These are phyloP conservation scores for Aproaerema taeniolella DNA, from an alignment of 2,888 invertebrate genomes.

Conservation along the genomic window DNA sequence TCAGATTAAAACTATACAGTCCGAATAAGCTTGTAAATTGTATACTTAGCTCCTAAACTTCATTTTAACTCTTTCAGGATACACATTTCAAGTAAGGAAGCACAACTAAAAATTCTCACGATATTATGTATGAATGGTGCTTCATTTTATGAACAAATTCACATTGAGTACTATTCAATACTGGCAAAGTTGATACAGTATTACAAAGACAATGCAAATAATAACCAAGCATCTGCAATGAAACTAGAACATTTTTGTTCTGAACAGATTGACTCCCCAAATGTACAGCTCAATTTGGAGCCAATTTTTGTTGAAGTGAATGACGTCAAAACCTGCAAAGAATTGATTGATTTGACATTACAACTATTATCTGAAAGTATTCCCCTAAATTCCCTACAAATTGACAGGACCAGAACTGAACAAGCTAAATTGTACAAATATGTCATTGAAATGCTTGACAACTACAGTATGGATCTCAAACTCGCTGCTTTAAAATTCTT, in stretches of 20 bases:
- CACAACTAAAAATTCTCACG: conserved; percentile 74
- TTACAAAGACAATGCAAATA: conserved; percentile 40
- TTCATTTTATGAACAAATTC: conserved; percentile 64
- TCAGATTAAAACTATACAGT: too few species aligned
- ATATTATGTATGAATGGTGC: conserved; percentile 70
- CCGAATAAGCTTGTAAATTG: too few species aligned
- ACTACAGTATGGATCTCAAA: conserved; percentile 57
- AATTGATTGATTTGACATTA: conserved; percentile 47
- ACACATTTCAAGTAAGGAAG: conserved; percentile 69
- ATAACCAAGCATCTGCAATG: conserved; percentile 23
- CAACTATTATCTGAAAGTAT: conserved; percentile 56
- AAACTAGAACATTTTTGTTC: conserved; percentile 64
- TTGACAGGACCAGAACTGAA: conserved; percentile 31
- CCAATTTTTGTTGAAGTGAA: conserved; percentile 56
- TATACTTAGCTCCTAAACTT: too few species aligned
- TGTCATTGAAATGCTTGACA: conserved; percentile 46
- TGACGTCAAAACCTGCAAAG: conserved; percentile 47
- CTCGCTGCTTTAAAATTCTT: conserved; percentile 50
- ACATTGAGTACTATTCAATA: conserved; percentile 64
- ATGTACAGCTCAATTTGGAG: conserved; percentile 54
- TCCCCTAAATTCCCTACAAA: conserved; percentile 43
- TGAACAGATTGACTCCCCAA: conserved; percentile 47
- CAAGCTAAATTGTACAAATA: conserved; percentile 35
- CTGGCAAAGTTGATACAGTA: conserved; percentile 58
- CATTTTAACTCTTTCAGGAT: conserved; percentile 59